Conservation (phyloP, 1,140 invertebrate genomes). For the Megalonaias nervosa region DNA sequence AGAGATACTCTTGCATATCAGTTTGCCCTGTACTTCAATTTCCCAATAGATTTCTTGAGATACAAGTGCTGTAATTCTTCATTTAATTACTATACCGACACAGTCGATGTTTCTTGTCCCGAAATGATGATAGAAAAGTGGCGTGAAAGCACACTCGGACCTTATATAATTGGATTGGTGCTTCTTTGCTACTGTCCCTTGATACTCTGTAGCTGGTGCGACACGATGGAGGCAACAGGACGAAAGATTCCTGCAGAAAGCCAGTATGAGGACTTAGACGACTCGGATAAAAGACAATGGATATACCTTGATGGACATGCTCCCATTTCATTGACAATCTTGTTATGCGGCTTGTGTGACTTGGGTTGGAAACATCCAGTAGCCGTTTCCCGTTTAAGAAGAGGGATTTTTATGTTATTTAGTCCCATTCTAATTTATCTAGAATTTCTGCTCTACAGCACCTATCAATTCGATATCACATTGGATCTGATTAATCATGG, state of each 20-base stretch:
- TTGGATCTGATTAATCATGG: constrained; percentile 20
- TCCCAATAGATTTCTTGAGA: constrained; percentile 4
- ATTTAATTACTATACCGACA: background rate
- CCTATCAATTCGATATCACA: background rate
- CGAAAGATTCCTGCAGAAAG: too few species aligned
- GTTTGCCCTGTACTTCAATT: constrained; percentile 15
- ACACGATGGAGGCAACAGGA: background rate
- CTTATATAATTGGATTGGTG: constrained; percentile 12
- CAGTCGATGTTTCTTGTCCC: background rate
- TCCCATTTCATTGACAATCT: constrained; percentile 12
- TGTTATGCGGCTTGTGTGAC: constrained; percentile 21
- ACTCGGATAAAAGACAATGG: background rate
- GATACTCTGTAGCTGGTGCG: background rate
- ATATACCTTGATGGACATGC: constrained; percentile 21
- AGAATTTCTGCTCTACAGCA: constrained; percentile 10
- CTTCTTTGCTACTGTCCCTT: constrained; percentile 21
- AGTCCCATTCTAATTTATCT: constrained; percentile 16
- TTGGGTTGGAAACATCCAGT: constrained; percentile 14
- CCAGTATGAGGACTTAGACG: background rate
- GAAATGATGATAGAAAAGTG: background rate
- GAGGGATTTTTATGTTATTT: constrained; percentile 7
- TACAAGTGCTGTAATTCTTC: constrained; percentile 20
- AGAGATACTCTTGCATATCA: constrained; percentile 13
- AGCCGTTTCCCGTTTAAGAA: constrained; percentile 12
- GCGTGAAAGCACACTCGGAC: constrained; percentile 4